Conservation (phyloP, 2,113 vertebrate genomes). For the Rhabdornis inornatus region DNA sequence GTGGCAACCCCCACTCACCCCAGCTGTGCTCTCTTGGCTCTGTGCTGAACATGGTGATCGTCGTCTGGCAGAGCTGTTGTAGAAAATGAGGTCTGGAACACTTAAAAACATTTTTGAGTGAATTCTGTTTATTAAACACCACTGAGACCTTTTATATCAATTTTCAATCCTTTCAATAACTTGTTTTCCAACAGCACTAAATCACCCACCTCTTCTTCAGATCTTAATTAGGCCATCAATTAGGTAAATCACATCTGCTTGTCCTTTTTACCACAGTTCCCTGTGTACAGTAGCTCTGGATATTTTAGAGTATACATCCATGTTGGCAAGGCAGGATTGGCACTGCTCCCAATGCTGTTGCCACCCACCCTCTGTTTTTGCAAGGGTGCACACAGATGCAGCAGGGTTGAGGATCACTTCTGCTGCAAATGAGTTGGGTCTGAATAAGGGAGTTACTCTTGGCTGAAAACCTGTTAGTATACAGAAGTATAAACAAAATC, state of each 20-base stretch:
- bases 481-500: conserved; percentile 57
- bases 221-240: conserved; percentile 62
- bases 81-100: conserved; percentile 47
- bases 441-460: conserved; percentile 59
- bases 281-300: conserved; percentile 21
- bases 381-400: conserved; percentile 47
- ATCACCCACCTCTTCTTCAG: conserved; percentile 63
- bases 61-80: conserved; percentile 19
- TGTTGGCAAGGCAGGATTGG: conserved; percentile 27
- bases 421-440: conserved; percentile 47
- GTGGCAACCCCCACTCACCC: not conserved
- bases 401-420: conserved; percentile 57
- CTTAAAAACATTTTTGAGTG: conserved; percentile 38
- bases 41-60: not conserved
- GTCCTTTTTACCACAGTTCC: conserved; percentile 37
- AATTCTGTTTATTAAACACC: conserved; percentile 60
- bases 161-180: conserved; percentile 63
- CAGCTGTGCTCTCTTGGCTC: conserved; percentile 57
- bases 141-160: conserved; percentile 55
- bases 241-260: conserved; percentile 66
- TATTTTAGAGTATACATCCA: conserved; percentile 43
- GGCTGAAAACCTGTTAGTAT: conserved; percentile 42
- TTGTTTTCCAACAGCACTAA: conserved; percentile 59
- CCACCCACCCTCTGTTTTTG: conserved; percentile 14
- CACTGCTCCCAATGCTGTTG: conserved; percentile 41